These are phyloP conservation scores for Eurytoma adleriae DNA, from an alignment of 2,888 invertebrate species.

Conservation along the genomic window DNA sequence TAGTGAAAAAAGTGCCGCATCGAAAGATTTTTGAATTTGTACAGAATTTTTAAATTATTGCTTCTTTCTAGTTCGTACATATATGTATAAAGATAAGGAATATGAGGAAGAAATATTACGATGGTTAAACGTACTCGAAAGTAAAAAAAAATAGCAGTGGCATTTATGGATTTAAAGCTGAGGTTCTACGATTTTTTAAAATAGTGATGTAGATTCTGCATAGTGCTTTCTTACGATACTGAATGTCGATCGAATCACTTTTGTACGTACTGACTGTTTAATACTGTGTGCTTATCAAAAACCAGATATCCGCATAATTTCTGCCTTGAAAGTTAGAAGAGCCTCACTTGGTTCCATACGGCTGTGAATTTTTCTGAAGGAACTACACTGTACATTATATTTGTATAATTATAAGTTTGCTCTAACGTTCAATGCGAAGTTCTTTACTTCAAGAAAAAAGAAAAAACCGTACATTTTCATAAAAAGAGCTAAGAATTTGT, in stretches of 20 bases:
- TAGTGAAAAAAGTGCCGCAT: conserved; percentile 35
- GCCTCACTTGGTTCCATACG: conserved; percentile 70
- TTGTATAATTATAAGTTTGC: conserved; percentile 60
- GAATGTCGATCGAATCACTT: conserved; percentile 5
- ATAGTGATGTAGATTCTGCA: conserved; percentile 14
- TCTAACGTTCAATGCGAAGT: conserved; percentile 17
- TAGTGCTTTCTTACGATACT: conserved; percentile 4
- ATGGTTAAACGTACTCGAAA: conserved; percentile 19
- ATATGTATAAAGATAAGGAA: conserved; percentile 12
- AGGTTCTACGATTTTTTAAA: conserved; percentile 41
- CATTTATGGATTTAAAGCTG: conserved; percentile 55
- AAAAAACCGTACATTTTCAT: conserved; percentile 37
- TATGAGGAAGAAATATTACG: conserved; percentile 17
- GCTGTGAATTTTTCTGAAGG: conserved; percentile 73
- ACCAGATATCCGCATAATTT: conserved; percentile 9
- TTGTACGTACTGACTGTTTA: conserved; percentile 5
- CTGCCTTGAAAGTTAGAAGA: conserved; percentile 46
- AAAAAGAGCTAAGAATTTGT: conserved; percentile 29
- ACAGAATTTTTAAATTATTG: conserved; percentile 56
- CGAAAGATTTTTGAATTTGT: conserved; percentile 51
- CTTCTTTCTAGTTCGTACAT: conserved; percentile 50
- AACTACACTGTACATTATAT: conserved; percentile 70
- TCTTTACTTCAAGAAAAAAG: conserved; percentile 44
- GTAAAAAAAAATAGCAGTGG: conserved; percentile 47
- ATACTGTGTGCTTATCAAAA: conserved; percentile 24